Evolutionary conservation across 2,797 vertebrate species (phyloP).

Genomic region (Sebastes ruberrimus): DNA sequence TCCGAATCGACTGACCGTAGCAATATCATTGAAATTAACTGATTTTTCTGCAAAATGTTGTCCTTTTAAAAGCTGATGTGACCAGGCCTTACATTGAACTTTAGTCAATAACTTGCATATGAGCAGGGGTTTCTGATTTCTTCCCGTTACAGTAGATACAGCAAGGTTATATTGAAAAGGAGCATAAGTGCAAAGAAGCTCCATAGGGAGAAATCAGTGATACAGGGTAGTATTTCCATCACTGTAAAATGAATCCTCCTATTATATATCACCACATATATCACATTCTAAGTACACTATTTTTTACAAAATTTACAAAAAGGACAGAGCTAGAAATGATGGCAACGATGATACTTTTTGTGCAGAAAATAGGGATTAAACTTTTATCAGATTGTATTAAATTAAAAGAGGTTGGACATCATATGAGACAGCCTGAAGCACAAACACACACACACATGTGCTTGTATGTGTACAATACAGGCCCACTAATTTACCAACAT

Average conservation of each 20-base stretch:
- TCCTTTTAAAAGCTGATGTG: neutral
- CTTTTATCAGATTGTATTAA: neutral
- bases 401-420: neutral
- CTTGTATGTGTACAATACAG: neutral
- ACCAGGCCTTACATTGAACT: neutral
- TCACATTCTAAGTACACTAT: neutral
- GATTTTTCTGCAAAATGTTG: neutral
- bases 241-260: neutral
- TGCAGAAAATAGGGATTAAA: neutral
- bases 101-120: neutral
- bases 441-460: neutral
- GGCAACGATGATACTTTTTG: neutral
- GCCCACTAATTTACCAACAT: slow-evolving; percentile 4
- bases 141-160: neutral
- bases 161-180: neutral
- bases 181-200: neutral
- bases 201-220: slow-evolving; percentile 1
- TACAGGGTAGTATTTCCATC: neutral
- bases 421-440: neutral
- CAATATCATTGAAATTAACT: neutral
- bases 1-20: neutral
- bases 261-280: neutral
- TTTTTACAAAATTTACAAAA: neutral
- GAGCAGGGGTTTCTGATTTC: neutral
- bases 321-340: neutral